phyloP scores from a whole-genome alignment of 2,888 invertebrate genomes.

The Periphyllus acericola region DNA sequence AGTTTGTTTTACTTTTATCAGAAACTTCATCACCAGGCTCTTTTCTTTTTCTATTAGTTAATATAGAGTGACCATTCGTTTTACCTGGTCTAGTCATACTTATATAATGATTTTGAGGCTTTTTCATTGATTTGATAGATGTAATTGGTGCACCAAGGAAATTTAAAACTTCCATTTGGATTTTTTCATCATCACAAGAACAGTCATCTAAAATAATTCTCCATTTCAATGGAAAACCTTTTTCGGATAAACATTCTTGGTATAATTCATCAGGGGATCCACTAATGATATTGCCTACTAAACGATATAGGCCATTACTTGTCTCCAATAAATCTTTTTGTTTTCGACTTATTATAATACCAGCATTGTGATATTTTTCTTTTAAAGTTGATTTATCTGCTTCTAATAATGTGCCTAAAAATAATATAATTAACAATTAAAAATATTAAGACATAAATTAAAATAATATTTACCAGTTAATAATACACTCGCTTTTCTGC shows the following conservation, averaged over 20 bases:
- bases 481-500: background rate
- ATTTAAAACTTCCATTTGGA: background rate
- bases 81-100: conserved; percentile 21
- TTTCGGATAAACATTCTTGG: background rate
- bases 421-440: background rate
- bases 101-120: background rate
- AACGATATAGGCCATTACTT: conserved; percentile 39
- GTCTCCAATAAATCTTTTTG: conserved; percentile 16
- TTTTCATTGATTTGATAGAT: conserved; percentile 1
- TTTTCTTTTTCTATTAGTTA: conserved; percentile 42
- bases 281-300: conserved; percentile 29
- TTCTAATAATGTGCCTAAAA: conserved; percentile 37
- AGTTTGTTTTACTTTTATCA: background rate
- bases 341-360: conserved; percentile 13
- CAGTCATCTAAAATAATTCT: background rate
- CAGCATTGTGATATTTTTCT: conserved; percentile 49
- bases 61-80: background rate
- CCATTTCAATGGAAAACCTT: conserved; percentile 40
- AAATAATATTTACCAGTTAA: conserved; percentile 8
- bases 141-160: conserved; percentile 12
- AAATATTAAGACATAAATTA: background rate
- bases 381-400: conserved; percentile 15
- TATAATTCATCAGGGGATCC: conserved; percentile 39
- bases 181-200: background rate
- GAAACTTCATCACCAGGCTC: background rate